Evolutionary conservation across 2,797 vertebrate genomes (phyloP).

Genomic region (Cyprinella venusta): DNA sequence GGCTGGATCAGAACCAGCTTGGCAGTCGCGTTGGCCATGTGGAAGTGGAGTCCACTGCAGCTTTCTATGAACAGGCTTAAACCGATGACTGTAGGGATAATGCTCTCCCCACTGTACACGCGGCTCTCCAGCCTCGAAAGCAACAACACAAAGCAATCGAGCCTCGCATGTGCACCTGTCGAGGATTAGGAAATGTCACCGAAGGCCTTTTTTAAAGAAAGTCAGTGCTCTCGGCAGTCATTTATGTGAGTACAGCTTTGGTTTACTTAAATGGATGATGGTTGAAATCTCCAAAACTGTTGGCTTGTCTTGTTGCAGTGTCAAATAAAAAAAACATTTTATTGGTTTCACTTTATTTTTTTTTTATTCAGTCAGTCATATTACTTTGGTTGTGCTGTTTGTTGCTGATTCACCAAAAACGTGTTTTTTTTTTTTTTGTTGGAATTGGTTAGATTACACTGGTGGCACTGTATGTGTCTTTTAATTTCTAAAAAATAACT

Average conservation of each 20-base stretch:
- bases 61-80: constrained; percentile 13
- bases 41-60: not conserved
- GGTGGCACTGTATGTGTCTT: not conserved
- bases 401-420: not conserved
- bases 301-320: not conserved
- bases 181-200: constrained; percentile 1
- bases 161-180: not conserved
- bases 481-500: not conserved
- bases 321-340: not conserved
- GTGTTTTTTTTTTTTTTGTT: not conserved
- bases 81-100: constrained; percentile 6
- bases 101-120: not conserved
- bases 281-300: not conserved
- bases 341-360: not conserved
- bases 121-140: not conserved
- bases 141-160: not conserved
- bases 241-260: not conserved
- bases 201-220: constrained; percentile 6
- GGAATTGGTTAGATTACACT: not conserved
- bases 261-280: constrained; percentile 14
- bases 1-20: constrained; percentile 38
- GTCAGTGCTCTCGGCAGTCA: not conserved
- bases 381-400: not conserved
- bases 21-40: not conserved
- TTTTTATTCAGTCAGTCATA: not conserved